Conservation (phyloP, 1,140 invertebrate genomes). For the Leucophenga varia region DNA sequence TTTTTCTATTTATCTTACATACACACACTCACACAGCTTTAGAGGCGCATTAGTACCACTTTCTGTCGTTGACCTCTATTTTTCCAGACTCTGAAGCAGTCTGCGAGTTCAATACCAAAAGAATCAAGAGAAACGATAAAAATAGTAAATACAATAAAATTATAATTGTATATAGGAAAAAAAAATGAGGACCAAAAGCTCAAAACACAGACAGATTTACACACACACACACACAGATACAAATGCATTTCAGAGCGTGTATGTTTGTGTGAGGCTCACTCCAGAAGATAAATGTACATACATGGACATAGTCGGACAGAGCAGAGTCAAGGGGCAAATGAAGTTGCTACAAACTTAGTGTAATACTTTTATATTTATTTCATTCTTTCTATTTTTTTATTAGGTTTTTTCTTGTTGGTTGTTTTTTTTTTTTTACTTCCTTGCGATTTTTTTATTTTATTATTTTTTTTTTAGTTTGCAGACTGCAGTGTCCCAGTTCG, state of each 20-base stretch:
- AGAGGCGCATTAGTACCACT: slow-evolving; percentile 40
- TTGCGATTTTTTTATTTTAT: slow-evolving; percentile 26
- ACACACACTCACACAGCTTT: slow-evolving; percentile 1
- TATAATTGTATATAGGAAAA: slow-evolving; percentile 54
- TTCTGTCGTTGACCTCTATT: slow-evolving; percentile 55
- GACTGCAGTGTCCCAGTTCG: slow-evolving; percentile 43
- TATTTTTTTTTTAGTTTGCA: slow-evolving; percentile 47
- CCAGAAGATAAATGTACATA: slow-evolving; percentile 11
- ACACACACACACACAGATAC: slow-evolving; percentile 5
- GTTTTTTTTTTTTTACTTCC: slow-evolving; percentile 49
- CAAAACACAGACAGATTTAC: slow-evolving; percentile 27
- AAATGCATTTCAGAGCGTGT: slow-evolving; percentile 5
- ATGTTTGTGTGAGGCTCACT: slow-evolving; percentile 21
- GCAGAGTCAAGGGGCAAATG: too few species aligned
- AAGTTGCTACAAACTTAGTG: slow-evolving; percentile 46
- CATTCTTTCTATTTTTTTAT: slow-evolving; percentile 44
- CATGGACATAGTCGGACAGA: too few species aligned
- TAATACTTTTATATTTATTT: slow-evolving; percentile 55
- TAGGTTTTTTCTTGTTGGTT: too few species aligned
- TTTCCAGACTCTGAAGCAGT: slow-evolving; percentile 25
- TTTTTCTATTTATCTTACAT: slow-evolving; percentile 1
- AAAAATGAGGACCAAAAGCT: too few species aligned
- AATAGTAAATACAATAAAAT: slow-evolving; percentile 55
- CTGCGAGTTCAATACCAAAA: slow-evolving; percentile 47
- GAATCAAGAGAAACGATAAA: slow-evolving; percentile 43